Evolutionary conservation across 2,888 invertebrate genomes (phyloP).

Genomic region (Pollenia labialis): DNA sequence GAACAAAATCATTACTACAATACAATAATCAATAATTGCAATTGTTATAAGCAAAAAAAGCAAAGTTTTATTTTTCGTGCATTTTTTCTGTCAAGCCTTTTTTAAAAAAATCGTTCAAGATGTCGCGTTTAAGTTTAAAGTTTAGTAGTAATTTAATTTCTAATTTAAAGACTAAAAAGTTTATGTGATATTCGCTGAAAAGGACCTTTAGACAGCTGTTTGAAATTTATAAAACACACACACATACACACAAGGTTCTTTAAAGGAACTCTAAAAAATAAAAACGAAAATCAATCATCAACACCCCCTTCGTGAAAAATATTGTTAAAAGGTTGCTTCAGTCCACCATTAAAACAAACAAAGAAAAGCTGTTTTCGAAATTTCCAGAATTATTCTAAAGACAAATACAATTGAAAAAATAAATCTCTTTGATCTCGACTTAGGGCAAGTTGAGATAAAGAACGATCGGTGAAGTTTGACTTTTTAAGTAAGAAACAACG

Average conservation of each 20-base stretch:
- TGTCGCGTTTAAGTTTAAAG: conserved; percentile 79
- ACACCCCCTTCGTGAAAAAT: not conserved
- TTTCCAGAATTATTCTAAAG: not conserved
- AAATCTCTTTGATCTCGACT: not conserved
- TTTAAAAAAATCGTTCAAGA: conserved; percentile 74
- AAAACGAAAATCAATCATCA: conserved; percentile 4
- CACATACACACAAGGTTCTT: conserved; percentile 34
- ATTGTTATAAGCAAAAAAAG: conserved; percentile 6
- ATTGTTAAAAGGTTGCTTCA: conserved; percentile 16
- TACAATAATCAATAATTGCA: conserved; percentile 54
- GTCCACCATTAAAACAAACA: conserved; percentile 3
- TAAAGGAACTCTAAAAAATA: conserved; percentile 32
- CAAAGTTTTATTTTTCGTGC: conserved; percentile 24
- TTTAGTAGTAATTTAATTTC: conserved; percentile 76
- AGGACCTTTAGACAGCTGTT: conserved; percentile 46
- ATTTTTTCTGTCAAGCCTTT: conserved; percentile 59
- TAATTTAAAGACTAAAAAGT: conserved; percentile 82
- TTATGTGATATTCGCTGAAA: conserved; percentile 78
- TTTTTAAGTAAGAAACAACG: not conserved
- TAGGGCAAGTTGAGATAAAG: not conserved
- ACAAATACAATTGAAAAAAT: no score
- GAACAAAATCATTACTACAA: conserved; percentile 27
- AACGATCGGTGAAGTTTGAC: not conserved
- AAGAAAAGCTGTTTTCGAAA: conserved; percentile 1
- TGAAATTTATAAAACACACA: conserved; percentile 32